Evolutionary conservation across 2,888 invertebrate species (phyloP), one percentile per base, ranked within the genome.

Genomic region (Patella caerulea): DNA sequence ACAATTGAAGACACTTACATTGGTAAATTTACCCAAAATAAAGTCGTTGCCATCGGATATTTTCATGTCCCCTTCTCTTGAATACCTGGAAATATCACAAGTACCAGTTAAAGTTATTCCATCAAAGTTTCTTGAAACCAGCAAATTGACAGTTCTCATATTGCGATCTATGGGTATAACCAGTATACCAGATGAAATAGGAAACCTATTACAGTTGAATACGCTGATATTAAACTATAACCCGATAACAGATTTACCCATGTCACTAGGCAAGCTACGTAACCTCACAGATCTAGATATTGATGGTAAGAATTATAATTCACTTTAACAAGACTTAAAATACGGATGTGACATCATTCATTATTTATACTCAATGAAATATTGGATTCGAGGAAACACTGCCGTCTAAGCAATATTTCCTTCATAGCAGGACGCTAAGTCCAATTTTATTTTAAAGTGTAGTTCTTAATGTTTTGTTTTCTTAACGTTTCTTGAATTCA

Each of bases 151-250:
- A 9, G 73, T 81, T 7, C 82, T 91, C 54, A 78, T 77, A 7
- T 80, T 91, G 11, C 77, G 81, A 24, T 84, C 87, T 71, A 83
- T 90, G 71, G 84, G 82, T 70, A 77, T 91, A 55, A 78, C 78
- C 11, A 78, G 79, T 9, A 45, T 90, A 4, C 90, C 90, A 3
- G 75, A 79, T 2, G 83, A 86, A 56, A 76, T 91, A 14, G 81
- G 87, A 29, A 73, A 78, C 17, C 81, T 88, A n/a, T 65, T 77
- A 9, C 81, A 84, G 19, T 79, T 90, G 34, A 72, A 82, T 24
- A 71, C 81, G 12, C 81, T 91, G 9, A 81, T 84, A 71, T 77
- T 91, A 45, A 83, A 84, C 75, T 83, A 86, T 81, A 89, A 90
- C 76, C 86, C 84, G 3, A 80, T 91, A 34, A 83, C 79, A 34